Evolutionary conservation across 2,113 vertebrate genomes (phyloP), one percentile per base, ranked within the genome.

Genomic region (Hippocampus abdominalis): DNA sequence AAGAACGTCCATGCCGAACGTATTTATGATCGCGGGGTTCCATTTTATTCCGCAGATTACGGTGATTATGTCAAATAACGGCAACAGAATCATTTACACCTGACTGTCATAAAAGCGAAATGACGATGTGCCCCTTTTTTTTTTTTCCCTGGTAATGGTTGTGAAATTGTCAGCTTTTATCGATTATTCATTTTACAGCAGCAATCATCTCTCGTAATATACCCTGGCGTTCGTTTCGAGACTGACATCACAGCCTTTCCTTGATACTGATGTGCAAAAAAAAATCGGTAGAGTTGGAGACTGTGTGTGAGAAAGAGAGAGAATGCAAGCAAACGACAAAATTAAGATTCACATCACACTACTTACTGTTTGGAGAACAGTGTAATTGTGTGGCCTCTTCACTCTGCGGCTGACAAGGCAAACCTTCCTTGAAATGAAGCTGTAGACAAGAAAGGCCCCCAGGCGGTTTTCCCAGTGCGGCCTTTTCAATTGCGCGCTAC

Each of bases 51-150:
- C 67, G 66, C 73, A 76, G 81, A 88, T 88, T 79, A 86, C 66
- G 78, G 82, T 84, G 70, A 87, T 87, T 82, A 81, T 65, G 73
- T 56, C 69, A 71, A 84, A 86, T 70, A 83, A 86, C 65, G 20
- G 23, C 40, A 46, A 64, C 42, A 15, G 67, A 85, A 71, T 71
- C 63, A 77, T 79, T 83, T 82, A 75, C 63, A 72, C 77, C 83
- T 80, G 83, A 71, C 64, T 70, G 67, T 75, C 64, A 75, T 36
- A 69, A 16, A 53, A 12, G 18, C 39, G 68, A 42, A 73, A 71
- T 62, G 64, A 57, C 44, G 53, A 68, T 46, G 25, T 18, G 3
- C 27, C 40, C 4, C 56, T 18, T 18, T 59, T 56, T 11, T 3
- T 59, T 40, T 60, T 54, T 53, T 39, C n/a, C 7, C 60, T 25